Evolutionary conservation across 2,797 vertebrate species (phyloP).

Genomic region (Dermochelys coriacea): DNA sequence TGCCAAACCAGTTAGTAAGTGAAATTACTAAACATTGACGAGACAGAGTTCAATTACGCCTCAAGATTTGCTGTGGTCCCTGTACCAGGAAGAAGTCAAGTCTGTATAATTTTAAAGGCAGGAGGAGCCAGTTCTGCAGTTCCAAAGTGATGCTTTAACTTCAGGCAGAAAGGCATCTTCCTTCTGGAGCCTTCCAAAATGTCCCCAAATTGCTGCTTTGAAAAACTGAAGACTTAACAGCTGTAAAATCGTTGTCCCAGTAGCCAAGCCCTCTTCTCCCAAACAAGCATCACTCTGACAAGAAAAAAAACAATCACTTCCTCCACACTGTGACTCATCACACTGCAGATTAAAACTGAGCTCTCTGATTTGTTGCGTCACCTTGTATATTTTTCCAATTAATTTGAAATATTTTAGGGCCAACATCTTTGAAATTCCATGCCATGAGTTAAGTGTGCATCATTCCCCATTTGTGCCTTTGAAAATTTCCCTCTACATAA

Average conservation of each 20-base stretch:
- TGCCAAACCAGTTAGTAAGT: not conserved
- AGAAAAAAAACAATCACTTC: no score
- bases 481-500: not conserved
- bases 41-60: not conserved
- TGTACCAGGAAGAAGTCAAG: not conserved
- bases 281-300: no score
- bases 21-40: not conserved
- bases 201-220: not conserved
- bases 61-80: not conserved
- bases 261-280: not conserved
- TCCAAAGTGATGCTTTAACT: not conserved
- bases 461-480: no score
- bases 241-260: not conserved
- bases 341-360: no score
- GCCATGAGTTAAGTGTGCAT: no score
- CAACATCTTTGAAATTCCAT: no score
- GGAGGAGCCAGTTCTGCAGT: not conserved
- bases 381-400: no score
- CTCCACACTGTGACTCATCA: no score
- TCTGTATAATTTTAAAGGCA: not conserved
- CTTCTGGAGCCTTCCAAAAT: not conserved
- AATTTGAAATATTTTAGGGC: no score
- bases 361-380: no score
- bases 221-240: not conserved
- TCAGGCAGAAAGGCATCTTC: not conserved